phyloP scores from a whole-genome alignment of 2,888 invertebrate genomes.

The Nephrotoma appendiculata region DNA sequence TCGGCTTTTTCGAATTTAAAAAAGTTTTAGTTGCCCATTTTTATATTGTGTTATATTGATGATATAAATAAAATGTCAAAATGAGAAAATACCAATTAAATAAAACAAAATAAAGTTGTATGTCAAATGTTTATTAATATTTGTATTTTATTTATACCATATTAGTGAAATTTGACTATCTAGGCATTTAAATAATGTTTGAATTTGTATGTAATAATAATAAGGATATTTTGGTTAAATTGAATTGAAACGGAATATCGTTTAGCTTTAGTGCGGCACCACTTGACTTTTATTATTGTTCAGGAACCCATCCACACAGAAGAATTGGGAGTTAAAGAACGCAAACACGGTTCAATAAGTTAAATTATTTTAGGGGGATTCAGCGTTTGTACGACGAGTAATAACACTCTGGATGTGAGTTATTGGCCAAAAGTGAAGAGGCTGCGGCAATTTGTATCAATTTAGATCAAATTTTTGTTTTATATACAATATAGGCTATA shows the following conservation, averaged over 20 bases:
- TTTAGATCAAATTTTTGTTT: no score
- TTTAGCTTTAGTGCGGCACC: not conserved
- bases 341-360: no score
- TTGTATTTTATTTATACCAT: not conserved
- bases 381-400: no score
- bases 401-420: no score
- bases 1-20: constrained; percentile 8
- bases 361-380: no score
- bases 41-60: not conserved
- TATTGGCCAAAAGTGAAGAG: no score
- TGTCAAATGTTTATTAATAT: not conserved
- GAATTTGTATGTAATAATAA: not conserved
- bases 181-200: not conserved
- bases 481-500: no score
- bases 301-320: not conserved
- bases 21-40: constrained; percentile 6
- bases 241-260: not conserved
- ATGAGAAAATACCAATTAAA: not conserved
- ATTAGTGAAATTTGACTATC: not conserved
- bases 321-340: no score
- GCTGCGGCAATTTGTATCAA: no score
- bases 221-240: not conserved
- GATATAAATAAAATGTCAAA: not conserved
- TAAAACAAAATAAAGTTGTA: not conserved
- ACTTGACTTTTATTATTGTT: not conserved